A percentile compares a stretch with the other conserved stretches of the same genome.
phyloP scores from a whole-genome alignment of 2,113 vertebrate species.

The Caranx ignobilis region DNA sequence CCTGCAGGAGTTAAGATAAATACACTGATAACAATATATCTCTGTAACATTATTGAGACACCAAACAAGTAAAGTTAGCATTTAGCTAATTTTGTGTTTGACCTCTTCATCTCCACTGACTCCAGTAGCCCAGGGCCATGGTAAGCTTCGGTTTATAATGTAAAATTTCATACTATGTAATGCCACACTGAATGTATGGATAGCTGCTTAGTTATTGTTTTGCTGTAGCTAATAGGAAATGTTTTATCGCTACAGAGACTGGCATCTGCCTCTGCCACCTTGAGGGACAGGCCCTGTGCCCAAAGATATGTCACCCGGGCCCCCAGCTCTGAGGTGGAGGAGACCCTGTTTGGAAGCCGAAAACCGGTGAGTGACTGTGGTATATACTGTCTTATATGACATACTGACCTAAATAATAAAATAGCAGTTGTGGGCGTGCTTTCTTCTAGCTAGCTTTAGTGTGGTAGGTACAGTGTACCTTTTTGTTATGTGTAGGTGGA shows the following conservation, averaged over 20 bases:
- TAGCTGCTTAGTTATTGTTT: background rate
- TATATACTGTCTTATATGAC: background rate
- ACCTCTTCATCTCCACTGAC: background rate
- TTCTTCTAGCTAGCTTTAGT: background rate
- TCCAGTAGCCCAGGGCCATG: conserved; percentile 20
- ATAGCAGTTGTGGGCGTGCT: background rate
- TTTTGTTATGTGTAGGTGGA: background rate
- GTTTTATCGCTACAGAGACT: conserved; percentile 29
- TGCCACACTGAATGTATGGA: background rate
- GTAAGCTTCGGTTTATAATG: conserved; percentile 34
- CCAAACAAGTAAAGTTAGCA: background rate
- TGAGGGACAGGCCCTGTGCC: conserved; percentile 28
- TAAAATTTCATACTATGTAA: background rate
- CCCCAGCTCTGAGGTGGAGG: conserved; percentile 81
- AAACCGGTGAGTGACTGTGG: conserved; percentile 70
- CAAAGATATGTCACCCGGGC: conserved; percentile 81
- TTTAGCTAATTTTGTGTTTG: background rate
- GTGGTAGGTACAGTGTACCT: background rate
- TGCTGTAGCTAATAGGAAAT: background rate
- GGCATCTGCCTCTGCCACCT: conserved; percentile 36
- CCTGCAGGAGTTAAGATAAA: background rate
- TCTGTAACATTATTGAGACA: background rate
- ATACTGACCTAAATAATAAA: background rate
- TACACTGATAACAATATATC: background rate
- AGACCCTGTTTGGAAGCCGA: conserved; percentile 82